Conservation (phyloP, 2,797 vertebrate species). For the Scyliorhinus canicula region DNA sequence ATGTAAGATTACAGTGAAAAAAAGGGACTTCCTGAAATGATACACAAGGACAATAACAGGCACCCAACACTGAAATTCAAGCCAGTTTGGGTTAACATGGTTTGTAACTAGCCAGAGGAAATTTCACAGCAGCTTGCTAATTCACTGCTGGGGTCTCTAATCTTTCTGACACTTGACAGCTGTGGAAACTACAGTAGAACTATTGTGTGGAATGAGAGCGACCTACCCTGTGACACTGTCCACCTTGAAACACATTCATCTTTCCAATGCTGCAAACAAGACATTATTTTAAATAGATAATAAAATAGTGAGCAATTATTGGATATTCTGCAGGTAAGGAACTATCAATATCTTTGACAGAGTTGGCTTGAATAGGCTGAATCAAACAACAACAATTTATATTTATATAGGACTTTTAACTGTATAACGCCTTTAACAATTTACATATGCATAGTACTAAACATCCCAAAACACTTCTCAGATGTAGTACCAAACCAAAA, state of each 20-base stretch:
- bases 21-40: background rate
- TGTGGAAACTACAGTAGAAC: slow-evolving; percentile 31
- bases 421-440: too few species aligned
- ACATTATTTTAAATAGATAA: background rate
- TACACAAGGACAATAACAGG: slow-evolving; percentile 8
- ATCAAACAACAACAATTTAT: background rate
- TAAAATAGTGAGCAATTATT: background rate
- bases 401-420: background rate
- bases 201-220: slow-evolving; percentile 3
- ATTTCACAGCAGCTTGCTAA: slow-evolving; percentile 30
- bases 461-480: background rate
- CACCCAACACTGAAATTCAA: background rate
- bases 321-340: background rate
- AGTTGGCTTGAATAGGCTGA: background rate
- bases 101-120: background rate
- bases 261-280: background rate
- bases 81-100: background rate
- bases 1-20: background rate
- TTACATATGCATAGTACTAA: too few species aligned
- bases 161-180: slow-evolving; percentile 37
- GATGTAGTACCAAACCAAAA: background rate
- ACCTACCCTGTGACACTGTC: background rate
- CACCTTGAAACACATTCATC: background rate
- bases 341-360: background rate
- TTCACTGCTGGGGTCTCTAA: slow-evolving; percentile 29